Evolutionary conservation across 2,888 invertebrate species (phyloP).

Genomic region (Idaea dimidiata): DNA sequence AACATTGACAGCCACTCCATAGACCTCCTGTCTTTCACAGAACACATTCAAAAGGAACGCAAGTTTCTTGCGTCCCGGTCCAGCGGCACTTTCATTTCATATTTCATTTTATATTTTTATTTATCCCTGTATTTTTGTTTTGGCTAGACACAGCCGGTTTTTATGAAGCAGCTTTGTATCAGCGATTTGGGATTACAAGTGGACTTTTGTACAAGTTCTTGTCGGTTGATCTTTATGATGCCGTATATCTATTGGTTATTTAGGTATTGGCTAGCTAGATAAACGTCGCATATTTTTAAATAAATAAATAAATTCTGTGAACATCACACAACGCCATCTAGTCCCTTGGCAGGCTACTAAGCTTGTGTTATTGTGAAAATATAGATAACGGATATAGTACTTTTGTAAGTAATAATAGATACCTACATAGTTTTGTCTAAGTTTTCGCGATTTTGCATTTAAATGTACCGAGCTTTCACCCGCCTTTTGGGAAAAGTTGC

Average conservation of each 20-base stretch:
- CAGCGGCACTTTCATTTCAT: slow-evolving; percentile 77
- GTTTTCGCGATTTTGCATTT: no score
- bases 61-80: slow-evolving; percentile 73
- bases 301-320: no score
- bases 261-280: not conserved
- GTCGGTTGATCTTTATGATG: not conserved
- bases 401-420: no score
- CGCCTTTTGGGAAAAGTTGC: no score
- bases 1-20: slow-evolving; percentile 36
- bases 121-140: slow-evolving; percentile 74
- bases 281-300: no score
- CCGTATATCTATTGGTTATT: not conserved
- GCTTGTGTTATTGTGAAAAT: no score
- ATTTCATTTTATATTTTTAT: slow-evolving; percentile 79
- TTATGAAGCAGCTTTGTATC: slow-evolving; percentile 48
- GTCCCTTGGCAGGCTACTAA: no score
- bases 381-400: no score
- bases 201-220: not conserved
- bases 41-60: slow-evolving; percentile 76
- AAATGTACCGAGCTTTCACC: no score
- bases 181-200: slow-evolving; percentile 33
- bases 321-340: no score
- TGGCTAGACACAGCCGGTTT: slow-evolving; percentile 62
- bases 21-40: slow-evolving; percentile 40
- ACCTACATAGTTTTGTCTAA: no score